Evolutionary conservation across 2,888 invertebrate species (phyloP), one percentile per base, ranked within the genome.

Genomic region (Prosopocoilus inquinatus): DNA sequence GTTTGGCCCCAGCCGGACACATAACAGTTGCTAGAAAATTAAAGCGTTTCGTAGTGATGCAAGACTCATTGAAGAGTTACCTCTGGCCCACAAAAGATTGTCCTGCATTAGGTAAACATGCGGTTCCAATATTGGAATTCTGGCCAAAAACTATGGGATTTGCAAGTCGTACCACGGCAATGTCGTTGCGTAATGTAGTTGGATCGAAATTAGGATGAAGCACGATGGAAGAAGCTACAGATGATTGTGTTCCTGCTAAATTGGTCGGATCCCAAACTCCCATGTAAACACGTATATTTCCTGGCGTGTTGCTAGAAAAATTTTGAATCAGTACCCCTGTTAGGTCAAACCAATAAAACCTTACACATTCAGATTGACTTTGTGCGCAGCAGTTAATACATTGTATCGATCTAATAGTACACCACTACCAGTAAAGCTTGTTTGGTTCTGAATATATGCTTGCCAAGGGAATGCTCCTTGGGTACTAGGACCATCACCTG

Each of bases 1-100:
- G 90, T 81, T 71, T 91, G 90, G 9, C 95, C 95, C 93, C 94
- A 95, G 9, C 95, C 95, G 9, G 89, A 80, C 0, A 90, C 88
- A 78, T 81, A 82, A 67, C 87, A 87, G 12, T 15, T 32, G 8
- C 46, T 46, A 5, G 13, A 13, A 38, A 38, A 38, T 12, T 38
- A 38, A 13, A 38, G 11, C 7, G 7, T 5, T 38, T 38, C 7
- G 8, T 38, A 5, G 20, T 28, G 7, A 28, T 1, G 7, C 20
- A 28, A 45, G 16, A 12, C n/a, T 45, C 12, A 4, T 8, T 11
- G 34, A 15, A 16, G 3, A 34, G 60, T 53, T 61, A 67, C 68
- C 50, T 63, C 62, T 65, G 64, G 33, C 69, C 69, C 2, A 65
- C 55, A 39, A 61, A 70, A 9, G 54, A 57, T 45, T 79, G 43